A percentile compares a stretch with the other conserved stretches of the same genome.
Evolutionary conservation across 37 sponge, comb jelly and placozoan genomes (phyloP).

Genomic region (Petrosia ficiformis): DNA sequence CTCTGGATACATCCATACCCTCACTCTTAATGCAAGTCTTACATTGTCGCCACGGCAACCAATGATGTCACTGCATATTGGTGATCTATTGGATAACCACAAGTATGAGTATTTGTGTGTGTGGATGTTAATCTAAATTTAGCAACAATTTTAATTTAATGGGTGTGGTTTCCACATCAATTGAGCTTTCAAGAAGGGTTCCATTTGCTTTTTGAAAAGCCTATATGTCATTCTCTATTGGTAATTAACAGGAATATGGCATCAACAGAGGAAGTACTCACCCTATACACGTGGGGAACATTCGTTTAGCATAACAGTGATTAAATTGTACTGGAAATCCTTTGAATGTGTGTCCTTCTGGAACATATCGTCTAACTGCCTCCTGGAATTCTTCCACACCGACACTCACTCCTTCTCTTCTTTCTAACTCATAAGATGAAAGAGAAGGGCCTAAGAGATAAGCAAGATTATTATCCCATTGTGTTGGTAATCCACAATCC

Average conservation of each 20-base stretch:
- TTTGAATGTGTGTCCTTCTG: slow-evolving; percentile 94
- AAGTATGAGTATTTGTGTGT: no score
- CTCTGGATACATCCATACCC: slow-evolving; percentile 85
- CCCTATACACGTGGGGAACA: slow-evolving; percentile 81
- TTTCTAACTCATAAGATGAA: slow-evolving; percentile 89
- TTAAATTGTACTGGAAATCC: slow-evolving; percentile 94
- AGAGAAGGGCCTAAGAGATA: slow-evolving; percentile 90
- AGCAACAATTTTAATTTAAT: neutral
- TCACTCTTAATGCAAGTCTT: slow-evolving; percentile 76
- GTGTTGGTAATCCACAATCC: slow-evolving; percentile 79
- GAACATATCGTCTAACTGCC: slow-evolving; percentile 73
- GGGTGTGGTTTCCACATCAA: no score
- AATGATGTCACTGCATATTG: slow-evolving; percentile 87
- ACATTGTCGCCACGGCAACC: slow-evolving; percentile 89
- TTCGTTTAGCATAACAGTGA: slow-evolving; percentile 59
- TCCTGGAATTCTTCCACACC: slow-evolving; percentile 95
- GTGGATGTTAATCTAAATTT: neutral
- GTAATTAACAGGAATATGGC: neutral
- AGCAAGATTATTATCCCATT: slow-evolving; percentile 85
- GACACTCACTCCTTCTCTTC: slow-evolving; percentile 66
- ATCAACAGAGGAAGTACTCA: slow-evolving; percentile 21
- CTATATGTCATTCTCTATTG: neutral
- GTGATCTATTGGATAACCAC: slow-evolving; percentile 83
- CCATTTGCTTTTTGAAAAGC: neutral
- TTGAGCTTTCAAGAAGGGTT: neutral